Percentiles rank a stretch among this genome's conserved stretches.
Evolutionary conservation across 2,888 invertebrate species (phyloP).

Genomic region (Uloborus plumipes): DNA sequence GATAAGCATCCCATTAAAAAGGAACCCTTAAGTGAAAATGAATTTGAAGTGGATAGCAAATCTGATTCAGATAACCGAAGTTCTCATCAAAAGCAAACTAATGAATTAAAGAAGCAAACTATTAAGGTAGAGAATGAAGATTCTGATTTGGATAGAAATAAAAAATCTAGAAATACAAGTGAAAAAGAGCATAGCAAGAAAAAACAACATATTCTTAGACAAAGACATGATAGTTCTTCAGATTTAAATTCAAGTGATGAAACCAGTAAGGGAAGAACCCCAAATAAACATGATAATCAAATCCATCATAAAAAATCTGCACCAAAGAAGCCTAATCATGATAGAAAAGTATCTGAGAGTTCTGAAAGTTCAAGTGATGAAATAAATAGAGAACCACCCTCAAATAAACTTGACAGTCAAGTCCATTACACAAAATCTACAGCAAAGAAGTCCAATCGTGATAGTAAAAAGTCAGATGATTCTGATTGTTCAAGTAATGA

Average conservation of each 20-base stretch:
- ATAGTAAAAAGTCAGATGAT: not conserved
- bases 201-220: too few species aligned
- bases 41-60: not conserved
- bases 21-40: slow-evolving; percentile 4
- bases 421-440: not conserved
- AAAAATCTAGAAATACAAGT: not conserved
- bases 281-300: not conserved
- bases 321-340: not conserved
- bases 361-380: not conserved
- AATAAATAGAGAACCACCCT: not conserved
- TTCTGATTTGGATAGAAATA: too few species aligned
- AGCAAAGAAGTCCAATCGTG: not conserved
- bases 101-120: not conserved
- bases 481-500: not conserved
- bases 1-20: slow-evolving; percentile 25
- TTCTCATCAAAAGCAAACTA: too few species aligned
- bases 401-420: not conserved
- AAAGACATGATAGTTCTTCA: not conserved
- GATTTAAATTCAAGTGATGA: not conserved
- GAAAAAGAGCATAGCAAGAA: too few species aligned
- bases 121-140: slow-evolving; percentile 9
- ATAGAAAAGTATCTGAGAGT: not conserved
- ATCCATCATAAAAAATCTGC: not conserved
- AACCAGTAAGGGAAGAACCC: not conserved
- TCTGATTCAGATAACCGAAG: too few species aligned